phyloP scores from a whole-genome alignment of 2,113 vertebrate species.

The Numida meleagris region DNA sequence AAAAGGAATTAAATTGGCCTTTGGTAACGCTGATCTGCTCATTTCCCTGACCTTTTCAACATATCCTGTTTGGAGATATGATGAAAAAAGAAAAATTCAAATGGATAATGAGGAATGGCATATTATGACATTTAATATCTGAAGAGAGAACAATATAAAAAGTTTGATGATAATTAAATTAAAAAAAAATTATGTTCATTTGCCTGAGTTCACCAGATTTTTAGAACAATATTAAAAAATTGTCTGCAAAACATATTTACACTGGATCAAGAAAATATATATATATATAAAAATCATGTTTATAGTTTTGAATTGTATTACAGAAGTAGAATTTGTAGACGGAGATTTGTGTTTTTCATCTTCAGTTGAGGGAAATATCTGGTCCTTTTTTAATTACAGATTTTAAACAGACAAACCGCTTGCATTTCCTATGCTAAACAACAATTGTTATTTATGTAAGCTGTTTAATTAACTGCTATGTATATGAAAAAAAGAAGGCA shows the following conservation, averaged over 20 bases:
- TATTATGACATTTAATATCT: constrained; percentile 42
- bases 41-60: constrained; percentile 64
- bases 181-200: constrained; percentile 12
- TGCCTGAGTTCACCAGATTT: neutral
- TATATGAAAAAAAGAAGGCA: neutral
- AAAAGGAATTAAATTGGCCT: constrained; percentile 64
- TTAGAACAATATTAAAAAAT: neutral
- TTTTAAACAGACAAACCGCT: neutral
- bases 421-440: neutral
- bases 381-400: neutral
- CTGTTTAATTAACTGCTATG: neutral
- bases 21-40: constrained; percentile 53
- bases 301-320: neutral
- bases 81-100: neutral
- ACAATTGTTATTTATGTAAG: neutral
- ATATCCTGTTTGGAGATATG: constrained; percentile 45
- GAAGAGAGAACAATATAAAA: constrained; percentile 17
- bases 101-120: constrained; percentile 20
- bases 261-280: neutral
- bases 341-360: neutral
- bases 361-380: constrained; percentile 35
- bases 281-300: neutral
- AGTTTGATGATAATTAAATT: constrained; percentile 40
- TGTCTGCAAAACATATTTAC: neutral
- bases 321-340: neutral